Percentiles rank a stretch among this genome's conserved stretches.
Evolutionary conservation across 2,888 invertebrate species (phyloP).

Genomic region (Nasonovia ribisnigri): DNA sequence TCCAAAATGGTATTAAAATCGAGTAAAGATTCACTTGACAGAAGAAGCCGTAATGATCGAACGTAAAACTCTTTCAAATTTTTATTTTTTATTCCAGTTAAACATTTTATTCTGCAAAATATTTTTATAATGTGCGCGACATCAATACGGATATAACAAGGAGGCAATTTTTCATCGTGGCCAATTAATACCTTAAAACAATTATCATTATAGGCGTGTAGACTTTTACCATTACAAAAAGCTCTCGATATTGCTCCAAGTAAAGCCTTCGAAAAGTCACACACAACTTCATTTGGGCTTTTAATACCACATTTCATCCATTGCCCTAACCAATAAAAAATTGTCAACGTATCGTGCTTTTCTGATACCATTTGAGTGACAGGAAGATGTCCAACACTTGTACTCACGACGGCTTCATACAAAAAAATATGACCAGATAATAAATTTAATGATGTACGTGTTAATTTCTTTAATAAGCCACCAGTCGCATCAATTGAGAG

Average conservation of each 20-base stretch:
- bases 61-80: not conserved
- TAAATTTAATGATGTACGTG: no score
- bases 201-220: not conserved
- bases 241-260: no score
- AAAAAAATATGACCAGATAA: no score
- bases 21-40: not conserved
- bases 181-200: not conserved
- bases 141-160: constrained; percentile 2
- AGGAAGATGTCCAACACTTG: no score
- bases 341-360: no score
- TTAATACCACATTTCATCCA: not conserved
- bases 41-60: not conserved
- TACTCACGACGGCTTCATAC: no score
- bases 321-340: constrained; percentile 2
- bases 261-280: constrained; percentile 5
- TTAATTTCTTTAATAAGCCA: no score
- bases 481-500: no score
- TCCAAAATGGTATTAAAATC: not conserved
- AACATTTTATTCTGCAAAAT: constrained; percentile 30
- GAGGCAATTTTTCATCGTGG: not conserved
- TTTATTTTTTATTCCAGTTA: not conserved
- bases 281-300: not conserved
- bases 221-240: not conserved
- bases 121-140: no score
- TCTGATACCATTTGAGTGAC: no score